These are phyloP conservation scores for Phortica okadai DNA, from an alignment of 2,888 invertebrate species.

Conservation along the genomic window DNA sequence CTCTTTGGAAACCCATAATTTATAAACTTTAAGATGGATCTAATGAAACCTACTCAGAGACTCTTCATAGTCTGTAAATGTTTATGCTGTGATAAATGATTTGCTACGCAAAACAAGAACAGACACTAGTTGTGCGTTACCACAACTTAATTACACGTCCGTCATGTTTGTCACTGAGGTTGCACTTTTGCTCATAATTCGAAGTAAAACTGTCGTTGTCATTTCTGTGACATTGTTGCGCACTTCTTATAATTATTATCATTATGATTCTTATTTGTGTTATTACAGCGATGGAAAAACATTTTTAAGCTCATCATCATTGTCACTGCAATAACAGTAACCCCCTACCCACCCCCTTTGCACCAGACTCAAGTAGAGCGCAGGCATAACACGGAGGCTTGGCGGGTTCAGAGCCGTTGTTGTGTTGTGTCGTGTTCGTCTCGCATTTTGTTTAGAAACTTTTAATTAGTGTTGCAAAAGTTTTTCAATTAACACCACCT, in stretches of 20 bases:
- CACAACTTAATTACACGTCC: not conserved
- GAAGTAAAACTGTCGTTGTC: not conserved
- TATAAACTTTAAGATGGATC: too few species aligned
- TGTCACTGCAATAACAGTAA: not conserved
- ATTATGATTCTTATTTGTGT: not conserved
- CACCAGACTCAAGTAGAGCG: too few species aligned
- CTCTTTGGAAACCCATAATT: too few species aligned
- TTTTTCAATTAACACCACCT: constrained; percentile 75
- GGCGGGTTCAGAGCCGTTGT: too few species aligned
- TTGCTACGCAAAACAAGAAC: too few species aligned
- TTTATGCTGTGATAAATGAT: too few species aligned
- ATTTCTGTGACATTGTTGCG: not conserved
- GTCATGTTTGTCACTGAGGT: not conserved
- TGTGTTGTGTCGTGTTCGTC: not conserved
- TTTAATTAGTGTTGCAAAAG: constrained; percentile 74
- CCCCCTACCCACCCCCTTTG: too few species aligned
- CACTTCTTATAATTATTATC: not conserved
- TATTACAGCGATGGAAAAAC: not conserved
- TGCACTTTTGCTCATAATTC: not conserved
- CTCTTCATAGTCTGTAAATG: too few species aligned
- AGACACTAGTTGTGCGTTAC: too few species aligned
- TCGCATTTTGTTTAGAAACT: constrained; percentile 72
- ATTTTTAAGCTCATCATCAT: not conserved
- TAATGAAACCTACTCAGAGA: too few species aligned
- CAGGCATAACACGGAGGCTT: too few species aligned